phyloP scores from a whole-genome alignment of 2,113 vertebrate genomes.

The Rattus norvegicus region GRCr8 NC_086019.1:52482501-52483000 shows the following conservation, averaged over 20 bases:
- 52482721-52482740: background rate
- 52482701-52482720: background rate
- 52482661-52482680: no score
- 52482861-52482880: background rate
- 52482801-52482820: slow-evolving; percentile 10
- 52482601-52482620: no score
- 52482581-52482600: background rate
- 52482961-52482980: background rate
- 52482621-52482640: background rate
- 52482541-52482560: background rate
- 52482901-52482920: background rate
- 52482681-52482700: background rate
- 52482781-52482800: slow-evolving; percentile 35
- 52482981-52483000: background rate
- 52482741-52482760: slow-evolving; percentile 18
- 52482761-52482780: slow-evolving; percentile 54
- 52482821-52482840: slow-evolving; percentile 9
- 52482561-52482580: background rate
- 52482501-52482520: background rate
- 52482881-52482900: slow-evolving; percentile 24
- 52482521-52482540: background rate
- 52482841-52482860: slow-evolving; percentile 21
- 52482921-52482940: background rate
- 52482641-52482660: no score
- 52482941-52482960: background rate